phyloP scores from a whole-genome alignment of 2,113 vertebrate genomes.

The Illadopsis cleaveri region DNA sequence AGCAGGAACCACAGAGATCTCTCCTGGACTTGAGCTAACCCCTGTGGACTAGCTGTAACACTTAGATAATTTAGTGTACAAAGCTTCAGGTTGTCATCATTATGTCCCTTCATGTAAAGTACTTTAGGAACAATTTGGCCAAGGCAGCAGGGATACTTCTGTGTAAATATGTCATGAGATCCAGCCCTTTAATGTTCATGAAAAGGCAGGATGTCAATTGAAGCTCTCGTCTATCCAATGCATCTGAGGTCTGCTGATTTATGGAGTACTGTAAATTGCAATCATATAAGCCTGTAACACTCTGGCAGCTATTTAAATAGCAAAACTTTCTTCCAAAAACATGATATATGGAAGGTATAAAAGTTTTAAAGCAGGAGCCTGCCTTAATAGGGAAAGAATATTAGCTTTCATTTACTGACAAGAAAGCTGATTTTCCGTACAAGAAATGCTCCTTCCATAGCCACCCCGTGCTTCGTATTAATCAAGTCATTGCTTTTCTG shows the following conservation, averaged over 20 bases:
- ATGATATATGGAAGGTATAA: conserved; percentile 62
- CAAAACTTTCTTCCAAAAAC: conserved; percentile 69
- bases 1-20: neutral
- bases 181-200: conserved; percentile 55
- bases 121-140: conserved; percentile 9
- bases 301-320: conserved; percentile 70
- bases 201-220: conserved; percentile 69
- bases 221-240: conserved; percentile 42
- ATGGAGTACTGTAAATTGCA: conserved; percentile 70
- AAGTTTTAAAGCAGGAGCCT: conserved; percentile 60
- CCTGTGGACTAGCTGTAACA: neutral
- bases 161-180: conserved; percentile 50
- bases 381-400: conserved; percentile 47
- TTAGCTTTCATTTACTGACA: conserved; percentile 60
- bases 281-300: conserved; percentile 55
- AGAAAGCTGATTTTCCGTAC: conserved; percentile 48
- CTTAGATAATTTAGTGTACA: neutral
- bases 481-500: neutral
- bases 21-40: neutral
- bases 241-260: conserved; percentile 67
- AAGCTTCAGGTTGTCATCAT: neutral
- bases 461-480: neutral
- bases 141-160: conserved; percentile 8
- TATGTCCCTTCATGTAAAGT: neutral
- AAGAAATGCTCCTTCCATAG: conserved; percentile 4